Evolutionary conservation across 2,888 invertebrate genomes (phyloP).

Genomic region (Microctonus brassicae): DNA sequence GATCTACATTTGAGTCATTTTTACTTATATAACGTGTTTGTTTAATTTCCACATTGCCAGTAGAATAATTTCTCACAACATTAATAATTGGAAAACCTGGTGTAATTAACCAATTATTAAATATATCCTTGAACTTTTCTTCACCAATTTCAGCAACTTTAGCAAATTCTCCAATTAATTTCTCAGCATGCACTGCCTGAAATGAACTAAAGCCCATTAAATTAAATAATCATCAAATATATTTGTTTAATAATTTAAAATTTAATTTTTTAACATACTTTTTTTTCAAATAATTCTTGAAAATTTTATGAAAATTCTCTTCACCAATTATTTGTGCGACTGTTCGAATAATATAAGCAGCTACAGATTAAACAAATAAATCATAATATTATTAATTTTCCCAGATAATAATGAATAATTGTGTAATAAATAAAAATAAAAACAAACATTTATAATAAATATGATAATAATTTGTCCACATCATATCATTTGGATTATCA

Average conservation of each 20-base stretch:
- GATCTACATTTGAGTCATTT: neutral
- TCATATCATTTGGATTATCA: neutral
- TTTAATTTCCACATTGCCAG: conserved; percentile 67
- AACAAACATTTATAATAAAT: neutral
- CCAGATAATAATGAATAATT: neutral
- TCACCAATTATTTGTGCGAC: conserved; percentile 71
- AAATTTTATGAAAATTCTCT: conserved; percentile 67
- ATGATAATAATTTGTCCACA: neutral
- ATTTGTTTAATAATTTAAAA: conserved; percentile 59
- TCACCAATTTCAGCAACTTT: neutral
- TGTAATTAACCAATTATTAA: conserved; percentile 76
- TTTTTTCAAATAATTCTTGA: conserved; percentile 34
- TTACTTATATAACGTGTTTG: conserved; percentile 65
- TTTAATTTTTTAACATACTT: neutral
- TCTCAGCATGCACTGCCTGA: conserved; percentile 69
- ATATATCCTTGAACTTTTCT: conserved; percentile 60
- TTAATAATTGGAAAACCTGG: conserved; percentile 77
- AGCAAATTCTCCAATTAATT: conserved; percentile 67
- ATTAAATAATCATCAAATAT: neutral
- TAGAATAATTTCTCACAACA: conserved; percentile 71
- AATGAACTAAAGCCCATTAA: conserved; percentile 36
- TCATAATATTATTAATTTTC: too few relatives aligned
- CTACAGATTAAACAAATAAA: conserved; percentile 57
- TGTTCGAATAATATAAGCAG: conserved; percentile 74
- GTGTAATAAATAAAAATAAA: neutral